Conservation (phyloP, 2,888 invertebrate genomes). For the Branchipolynoe longqiensis region DNA sequence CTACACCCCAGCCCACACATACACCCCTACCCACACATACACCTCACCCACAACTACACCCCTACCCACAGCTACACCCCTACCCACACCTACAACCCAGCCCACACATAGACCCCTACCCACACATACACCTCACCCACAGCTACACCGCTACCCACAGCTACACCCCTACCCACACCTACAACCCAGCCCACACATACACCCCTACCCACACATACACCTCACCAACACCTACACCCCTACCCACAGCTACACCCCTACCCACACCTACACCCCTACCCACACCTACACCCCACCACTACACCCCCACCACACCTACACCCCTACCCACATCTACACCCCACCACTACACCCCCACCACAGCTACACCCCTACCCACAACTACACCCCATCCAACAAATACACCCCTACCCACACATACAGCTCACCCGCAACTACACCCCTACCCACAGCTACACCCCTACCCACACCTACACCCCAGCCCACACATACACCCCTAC, state of each 20-base stretch:
- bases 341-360: neutral
- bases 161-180: neutral
- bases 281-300: neutral
- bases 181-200: neutral
- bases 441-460: neutral
- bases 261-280: neutral
- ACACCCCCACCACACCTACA: neutral
- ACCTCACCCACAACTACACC: neutral
- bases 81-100: neutral
- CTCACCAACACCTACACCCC: neutral
- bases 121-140: neutral
- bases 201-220: neutral
- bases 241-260: neutral
- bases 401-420: neutral
- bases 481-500: neutral
- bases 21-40: neutral
- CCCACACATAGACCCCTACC: neutral
- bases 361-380: neutral
- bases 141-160: no score
- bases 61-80: neutral
- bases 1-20: neutral
- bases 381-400: no score
- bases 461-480: neutral
- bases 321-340: neutral
- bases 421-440: neutral